A percentile compares a stretch with the other conserved stretches of the same genome.
phyloP scores from a whole-genome alignment of 2,113 vertebrate genomes.

The Etheostoma spectabile region DNA sequence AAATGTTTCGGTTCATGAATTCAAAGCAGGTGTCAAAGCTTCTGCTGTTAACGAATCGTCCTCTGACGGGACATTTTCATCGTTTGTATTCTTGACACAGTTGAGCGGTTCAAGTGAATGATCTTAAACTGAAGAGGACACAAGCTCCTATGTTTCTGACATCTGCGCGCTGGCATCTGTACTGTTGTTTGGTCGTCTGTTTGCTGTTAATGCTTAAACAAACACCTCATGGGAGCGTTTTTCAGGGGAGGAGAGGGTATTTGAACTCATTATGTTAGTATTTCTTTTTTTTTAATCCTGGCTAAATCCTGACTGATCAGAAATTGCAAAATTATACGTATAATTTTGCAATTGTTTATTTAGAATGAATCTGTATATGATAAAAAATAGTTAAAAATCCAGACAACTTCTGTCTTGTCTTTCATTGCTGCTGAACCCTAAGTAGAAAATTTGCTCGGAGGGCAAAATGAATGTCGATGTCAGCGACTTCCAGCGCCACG shows the following conservation, averaged over 20 bases:
- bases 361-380: background rate
- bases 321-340: no score
- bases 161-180: slow-evolving; percentile 54
- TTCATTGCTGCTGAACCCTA: slow-evolving; percentile 12
- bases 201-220: slow-evolving; percentile 20
- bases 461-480: slow-evolving; percentile 54
- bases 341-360: background rate
- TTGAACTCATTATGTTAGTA: background rate
- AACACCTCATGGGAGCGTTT: no score
- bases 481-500: slow-evolving; percentile 46
- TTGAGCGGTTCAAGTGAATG: slow-evolving; percentile 46
- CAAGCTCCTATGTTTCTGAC: slow-evolving; percentile 25
- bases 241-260: background rate
- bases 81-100: slow-evolving; percentile 56
- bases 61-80: slow-evolving; percentile 28
- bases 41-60: background rate
- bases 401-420: background rate
- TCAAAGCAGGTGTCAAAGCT: slow-evolving; percentile 17
- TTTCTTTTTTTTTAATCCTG: background rate
- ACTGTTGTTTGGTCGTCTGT: slow-evolving; percentile 33
- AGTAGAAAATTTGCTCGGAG: slow-evolving; percentile 35
- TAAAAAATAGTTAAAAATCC: no score
- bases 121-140: slow-evolving; percentile 34
- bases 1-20: background rate
- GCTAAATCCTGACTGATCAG: background rate